Evolutionary conservation across 2,113 vertebrate genomes (phyloP).

Genomic region (Eira barbara): DNA sequence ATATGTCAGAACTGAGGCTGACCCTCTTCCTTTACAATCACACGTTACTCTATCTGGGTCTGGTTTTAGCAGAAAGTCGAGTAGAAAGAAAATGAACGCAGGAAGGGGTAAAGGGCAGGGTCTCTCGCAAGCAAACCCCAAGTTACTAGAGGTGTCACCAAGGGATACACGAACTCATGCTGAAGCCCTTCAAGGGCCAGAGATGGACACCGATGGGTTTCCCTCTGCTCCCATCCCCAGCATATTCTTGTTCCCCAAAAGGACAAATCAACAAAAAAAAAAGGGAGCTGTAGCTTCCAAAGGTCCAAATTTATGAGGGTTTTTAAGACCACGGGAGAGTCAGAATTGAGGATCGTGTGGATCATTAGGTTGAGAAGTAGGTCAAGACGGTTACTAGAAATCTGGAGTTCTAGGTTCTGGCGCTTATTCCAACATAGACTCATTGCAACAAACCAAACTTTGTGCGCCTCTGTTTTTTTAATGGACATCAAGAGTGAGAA

Average conservation of each 20-base stretch:
- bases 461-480: neutral
- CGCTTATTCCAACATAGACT: neutral
- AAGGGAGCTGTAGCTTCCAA: neutral
- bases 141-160: neutral
- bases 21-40: conserved; percentile 62
- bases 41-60: conserved; percentile 28
- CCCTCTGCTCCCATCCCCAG: neutral
- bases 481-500: neutral
- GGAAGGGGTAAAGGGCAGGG: neutral
- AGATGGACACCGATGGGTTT: neutral
- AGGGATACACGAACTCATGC: neutral
- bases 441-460: neutral
- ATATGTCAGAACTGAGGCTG: conserved; percentile 63
- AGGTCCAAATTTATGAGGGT: neutral
- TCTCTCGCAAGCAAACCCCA: conserved; percentile 41
- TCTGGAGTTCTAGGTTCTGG: neutral
- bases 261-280: neutral
- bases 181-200: neutral
- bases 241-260: neutral
- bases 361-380: neutral
- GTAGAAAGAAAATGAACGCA: conserved; percentile 46
- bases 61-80: conserved; percentile 59
- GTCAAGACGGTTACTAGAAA: neutral
- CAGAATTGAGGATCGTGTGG: neutral
- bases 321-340: neutral